Evolutionary conservation across 2,113 vertebrate species (phyloP), one percentile per base, ranked within the genome.

Genomic region (Xenotilapia longispinis): DNA sequence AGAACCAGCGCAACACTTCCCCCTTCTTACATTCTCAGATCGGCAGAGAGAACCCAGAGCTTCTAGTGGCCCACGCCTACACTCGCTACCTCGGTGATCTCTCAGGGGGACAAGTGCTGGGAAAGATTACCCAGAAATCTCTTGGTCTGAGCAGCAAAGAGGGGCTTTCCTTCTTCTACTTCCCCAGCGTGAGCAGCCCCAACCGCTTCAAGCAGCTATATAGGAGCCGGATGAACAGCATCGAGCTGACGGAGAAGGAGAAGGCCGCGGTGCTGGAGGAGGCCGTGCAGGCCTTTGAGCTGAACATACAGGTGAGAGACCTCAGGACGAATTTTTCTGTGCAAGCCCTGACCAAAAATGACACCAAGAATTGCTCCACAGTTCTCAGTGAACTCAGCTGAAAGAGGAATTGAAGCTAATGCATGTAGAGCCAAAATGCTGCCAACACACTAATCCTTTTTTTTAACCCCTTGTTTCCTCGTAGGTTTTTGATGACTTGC

Each of bases 201-300:
- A 96, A 97, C 89, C 98, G 97, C 82, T 99, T 99, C 96, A 99
- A 99, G 93, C 98, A 99, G 95, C 96, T 99, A 49, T 99, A 99
- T 88, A 96, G 98, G n/a, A 95, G 97, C 82, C 97, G 97, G 11
- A 98, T 99, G 98, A 99, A 99, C 87, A 95, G 96, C 13, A 95
- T 99, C 0, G 98, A 98, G 86, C 95, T 98, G 96, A 97, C 92
- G 11, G 85, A 89, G 2, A 68, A 84, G 84, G 94, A 96, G 81
- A 96, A 88, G 91, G 83, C 38, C 26, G 96, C 91, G 26, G 94
- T 98, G 84, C 90, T 97, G 85, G 92, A 97, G 9, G 98, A 99
- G 92, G 98, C 98, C 6, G 96, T 97, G 90, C 88, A 70, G 0
- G 97, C 98, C 2, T 99, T 99, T 70, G 90, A 96, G 85, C 73